These are phyloP conservation scores for Chrysopa pallens DNA, from an alignment of 1,140 invertebrate genomes.

Conservation along the genomic window DNA sequence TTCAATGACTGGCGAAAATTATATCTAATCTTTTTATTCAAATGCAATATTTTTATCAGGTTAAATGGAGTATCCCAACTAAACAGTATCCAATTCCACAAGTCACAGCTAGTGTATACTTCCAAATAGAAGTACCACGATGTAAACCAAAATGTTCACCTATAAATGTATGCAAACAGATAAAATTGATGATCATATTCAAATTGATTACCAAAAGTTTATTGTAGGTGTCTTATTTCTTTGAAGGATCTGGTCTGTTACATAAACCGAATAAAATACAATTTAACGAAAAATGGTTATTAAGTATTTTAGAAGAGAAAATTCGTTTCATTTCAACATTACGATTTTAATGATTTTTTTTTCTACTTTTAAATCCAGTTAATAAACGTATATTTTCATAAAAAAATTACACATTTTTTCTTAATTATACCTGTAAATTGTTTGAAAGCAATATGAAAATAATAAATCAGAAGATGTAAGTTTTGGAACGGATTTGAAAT, in stretches of 20 bases:
- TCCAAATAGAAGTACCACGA: conserved; percentile 11
- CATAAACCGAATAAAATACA: conserved; percentile 5
- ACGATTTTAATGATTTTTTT: conserved; percentile 4
- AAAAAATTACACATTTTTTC: too few relatives aligned
- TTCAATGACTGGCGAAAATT: too few relatives aligned
- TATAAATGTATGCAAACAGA: conserved; percentile 7
- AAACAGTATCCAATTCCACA: conserved; percentile 12
- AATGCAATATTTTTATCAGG: conserved; percentile 3
- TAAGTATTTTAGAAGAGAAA: conserved; percentile 9
- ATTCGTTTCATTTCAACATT: conserved; percentile 9
- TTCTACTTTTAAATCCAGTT: too few relatives aligned
- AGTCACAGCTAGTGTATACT: conserved; percentile 12
- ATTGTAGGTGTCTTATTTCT: conserved; percentile 6
- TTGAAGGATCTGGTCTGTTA: conserved; percentile 5
- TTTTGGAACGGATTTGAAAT: too few relatives aligned
- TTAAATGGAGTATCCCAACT: conserved; percentile 12
- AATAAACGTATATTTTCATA: too few relatives aligned
- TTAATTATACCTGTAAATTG: too few relatives aligned
- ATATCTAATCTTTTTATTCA: too few relatives aligned
- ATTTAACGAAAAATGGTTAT: conserved; percentile 7
- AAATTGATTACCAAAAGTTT: not conserved
- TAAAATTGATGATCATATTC: not conserved
- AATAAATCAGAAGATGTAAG: too few relatives aligned
- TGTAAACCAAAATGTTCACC: conserved; percentile 7
- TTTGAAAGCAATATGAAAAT: too few relatives aligned